These are phyloP conservation scores for Notechis scutatus DNA, from an alignment of 2,113 vertebrate genomes.

Conservation along the genomic window DNA sequence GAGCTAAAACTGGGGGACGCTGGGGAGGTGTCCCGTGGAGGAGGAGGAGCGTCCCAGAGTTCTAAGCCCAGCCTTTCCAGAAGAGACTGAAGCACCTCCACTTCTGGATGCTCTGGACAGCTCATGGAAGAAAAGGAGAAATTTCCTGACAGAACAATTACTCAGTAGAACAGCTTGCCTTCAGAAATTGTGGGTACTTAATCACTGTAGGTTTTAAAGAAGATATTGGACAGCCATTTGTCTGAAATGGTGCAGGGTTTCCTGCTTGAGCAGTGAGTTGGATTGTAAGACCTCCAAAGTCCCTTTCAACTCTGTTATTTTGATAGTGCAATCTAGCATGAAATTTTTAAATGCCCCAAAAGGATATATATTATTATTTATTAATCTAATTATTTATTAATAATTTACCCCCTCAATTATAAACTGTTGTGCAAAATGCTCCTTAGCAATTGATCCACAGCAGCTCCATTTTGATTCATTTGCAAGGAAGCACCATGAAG, in stretches of 20 bases:
- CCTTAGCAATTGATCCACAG: not conserved
- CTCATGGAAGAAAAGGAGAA: not conserved
- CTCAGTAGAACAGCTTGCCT: not conserved
- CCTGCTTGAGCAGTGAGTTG: not conserved
- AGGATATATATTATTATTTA: not conserved
- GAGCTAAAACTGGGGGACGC: no score
- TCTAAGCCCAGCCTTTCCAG: no score
- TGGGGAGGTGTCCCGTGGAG: no score
- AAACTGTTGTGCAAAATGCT: not conserved
- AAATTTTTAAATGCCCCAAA: not conserved
- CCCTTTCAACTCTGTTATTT: not conserved
- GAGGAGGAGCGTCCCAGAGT: no score
- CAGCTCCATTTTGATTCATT: not conserved
- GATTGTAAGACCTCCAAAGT: not conserved
- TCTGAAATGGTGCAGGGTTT: not conserved
- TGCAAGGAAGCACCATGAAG: not conserved
- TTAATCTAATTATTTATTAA: not conserved
- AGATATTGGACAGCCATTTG: not conserved
- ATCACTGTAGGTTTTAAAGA: not conserved
- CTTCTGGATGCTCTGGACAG: no score
- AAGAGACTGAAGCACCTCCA: no score
- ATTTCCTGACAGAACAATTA: not conserved
- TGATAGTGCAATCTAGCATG: not conserved
- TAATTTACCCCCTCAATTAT: not conserved
- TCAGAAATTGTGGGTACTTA: not conserved